Evolutionary conservation across 1,140 invertebrate genomes (phyloP).

Genomic region (Leptonema lineaticorne): DNA sequence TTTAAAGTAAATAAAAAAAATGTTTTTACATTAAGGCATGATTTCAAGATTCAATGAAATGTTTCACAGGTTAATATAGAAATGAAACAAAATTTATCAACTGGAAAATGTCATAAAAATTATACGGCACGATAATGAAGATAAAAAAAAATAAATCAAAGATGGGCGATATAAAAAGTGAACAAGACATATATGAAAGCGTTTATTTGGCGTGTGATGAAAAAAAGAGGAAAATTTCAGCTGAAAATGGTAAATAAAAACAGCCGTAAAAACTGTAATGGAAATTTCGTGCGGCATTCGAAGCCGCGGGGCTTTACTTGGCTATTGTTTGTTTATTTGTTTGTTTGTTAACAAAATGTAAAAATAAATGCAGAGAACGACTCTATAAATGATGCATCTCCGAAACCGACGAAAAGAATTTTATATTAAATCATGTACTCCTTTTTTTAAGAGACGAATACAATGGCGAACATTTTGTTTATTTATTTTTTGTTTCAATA

Average conservation of each 20-base stretch:
- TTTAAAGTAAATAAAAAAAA: too few species aligned
- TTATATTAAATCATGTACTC: background rate
- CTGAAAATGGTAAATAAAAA: slow-evolving; percentile 5
- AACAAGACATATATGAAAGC: background rate
- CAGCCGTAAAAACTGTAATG: background rate
- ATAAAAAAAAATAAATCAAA: slow-evolving; percentile 4
- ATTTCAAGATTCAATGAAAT: too few species aligned
- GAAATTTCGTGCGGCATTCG: background rate
- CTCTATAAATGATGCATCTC: background rate
- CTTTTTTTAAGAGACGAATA: too few species aligned
- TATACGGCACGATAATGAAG: background rate
- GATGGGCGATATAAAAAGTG: background rate
- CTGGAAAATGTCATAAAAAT: background rate
- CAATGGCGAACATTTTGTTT: too few species aligned
- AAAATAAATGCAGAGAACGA: background rate
- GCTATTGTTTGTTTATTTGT: too few species aligned
- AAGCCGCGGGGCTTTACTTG: slow-evolving; percentile 2
- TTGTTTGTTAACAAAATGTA: too few species aligned
- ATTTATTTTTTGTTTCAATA: too few species aligned
- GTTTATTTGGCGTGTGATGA: background rate
- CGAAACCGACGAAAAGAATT: background rate
- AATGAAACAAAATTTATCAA: too few species aligned
- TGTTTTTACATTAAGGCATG: too few species aligned
- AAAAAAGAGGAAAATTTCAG: too few species aligned
- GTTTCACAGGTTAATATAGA: too few species aligned